phyloP scores from a whole-genome alignment of 2,888 invertebrate species.

The Mythimna pallens region DNA sequence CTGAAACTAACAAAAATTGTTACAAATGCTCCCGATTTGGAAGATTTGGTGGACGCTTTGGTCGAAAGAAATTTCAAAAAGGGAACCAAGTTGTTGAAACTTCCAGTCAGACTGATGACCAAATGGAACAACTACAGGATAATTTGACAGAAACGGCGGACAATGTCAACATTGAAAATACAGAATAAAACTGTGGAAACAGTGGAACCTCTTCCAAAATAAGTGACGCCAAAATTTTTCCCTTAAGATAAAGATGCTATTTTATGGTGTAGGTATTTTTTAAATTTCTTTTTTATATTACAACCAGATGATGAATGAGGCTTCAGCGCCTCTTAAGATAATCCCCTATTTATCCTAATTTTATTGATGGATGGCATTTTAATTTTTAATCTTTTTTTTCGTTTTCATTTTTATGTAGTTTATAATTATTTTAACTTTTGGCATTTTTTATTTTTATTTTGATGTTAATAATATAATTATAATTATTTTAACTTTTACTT shows the following conservation, averaged over 20 bases:
- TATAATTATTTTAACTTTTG: too few relatives aligned
- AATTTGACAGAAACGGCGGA: conserved; percentile 66
- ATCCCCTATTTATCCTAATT: conserved; percentile 53
- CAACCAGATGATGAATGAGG: conserved; percentile 29
- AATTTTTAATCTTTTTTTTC: conserved; percentile 45
- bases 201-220: conserved; percentile 27
- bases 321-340: conserved; percentile 39
- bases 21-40: conserved; percentile 40
- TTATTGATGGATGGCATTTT: conserved; percentile 54
- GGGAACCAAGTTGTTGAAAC: conserved; percentile 37
- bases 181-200: conserved; percentile 38
- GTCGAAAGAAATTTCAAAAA: conserved; percentile 32
- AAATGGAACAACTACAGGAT: conserved; percentile 52
- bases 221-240: conserved; percentile 20
- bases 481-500: too few relatives aligned
- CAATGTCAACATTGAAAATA: conserved; percentile 59
- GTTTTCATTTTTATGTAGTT: not conserved
- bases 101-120: conserved; percentile 52
- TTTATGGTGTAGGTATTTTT: conserved; percentile 50
- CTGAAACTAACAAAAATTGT: conserved; percentile 21
- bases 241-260: conserved; percentile 33
- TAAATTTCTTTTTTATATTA: conserved; percentile 13
- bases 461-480: too few relatives aligned
- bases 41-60: conserved; percentile 47
- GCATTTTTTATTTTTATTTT: too few relatives aligned